phyloP scores from a whole-genome alignment of 2,113 vertebrate genomes.

The Centrocercus urophasianus region DNA sequence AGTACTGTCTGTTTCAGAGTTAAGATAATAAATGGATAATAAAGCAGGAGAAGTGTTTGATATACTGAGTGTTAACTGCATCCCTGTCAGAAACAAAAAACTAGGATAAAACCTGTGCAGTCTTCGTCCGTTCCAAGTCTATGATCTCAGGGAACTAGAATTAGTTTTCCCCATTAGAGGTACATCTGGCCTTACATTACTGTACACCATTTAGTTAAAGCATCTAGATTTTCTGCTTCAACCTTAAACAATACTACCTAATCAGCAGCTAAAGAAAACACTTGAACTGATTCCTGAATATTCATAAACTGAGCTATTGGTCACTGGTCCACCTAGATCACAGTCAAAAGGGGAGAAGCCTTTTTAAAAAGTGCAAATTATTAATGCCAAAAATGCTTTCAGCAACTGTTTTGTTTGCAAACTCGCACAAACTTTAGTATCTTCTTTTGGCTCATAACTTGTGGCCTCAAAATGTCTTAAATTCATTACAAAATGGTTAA shows the following conservation, averaged over 20 bases:
- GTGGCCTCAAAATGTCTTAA: neutral
- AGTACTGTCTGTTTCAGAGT: neutral
- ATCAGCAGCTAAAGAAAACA: neutral
- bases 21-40: neutral
- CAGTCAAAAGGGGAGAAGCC: neutral
- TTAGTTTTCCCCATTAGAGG: neutral
- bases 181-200: neutral
- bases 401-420: neutral
- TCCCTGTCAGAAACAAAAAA: neutral
- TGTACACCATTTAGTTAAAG: neutral
- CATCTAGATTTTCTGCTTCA: neutral
- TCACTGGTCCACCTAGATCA: neutral
- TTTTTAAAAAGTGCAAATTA: neutral
- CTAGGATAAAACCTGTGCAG: accelerated
- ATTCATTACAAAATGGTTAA: neutral
- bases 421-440: neutral
- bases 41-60: neutral
- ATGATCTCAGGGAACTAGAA: neutral
- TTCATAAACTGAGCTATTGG: neutral
- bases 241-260: neutral
- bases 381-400: neutral
- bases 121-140: neutral
- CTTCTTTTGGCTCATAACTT: neutral
- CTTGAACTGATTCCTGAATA: neutral
- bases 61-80: neutral